Percentiles rank a stretch among this genome's conserved stretches.
phyloP scores from a whole-genome alignment of 2,888 invertebrate genomes.

The Diplazon laetatorius region DNA sequence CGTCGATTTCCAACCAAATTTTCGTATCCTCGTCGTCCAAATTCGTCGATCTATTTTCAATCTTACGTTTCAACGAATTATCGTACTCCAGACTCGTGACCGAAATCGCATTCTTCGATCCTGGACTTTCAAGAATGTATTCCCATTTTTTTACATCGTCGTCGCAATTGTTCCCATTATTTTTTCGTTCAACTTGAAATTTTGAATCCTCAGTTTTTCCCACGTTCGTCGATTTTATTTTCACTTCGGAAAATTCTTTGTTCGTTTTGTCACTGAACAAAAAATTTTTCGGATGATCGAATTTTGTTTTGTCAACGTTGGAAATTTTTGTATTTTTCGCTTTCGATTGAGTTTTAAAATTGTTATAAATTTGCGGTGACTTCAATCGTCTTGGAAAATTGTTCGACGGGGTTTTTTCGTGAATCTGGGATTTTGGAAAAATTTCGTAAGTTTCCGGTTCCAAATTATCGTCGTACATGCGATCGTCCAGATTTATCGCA shows the following conservation, averaged over 20 bases:
- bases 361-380: conserved; percentile 24
- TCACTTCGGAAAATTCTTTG: background rate
- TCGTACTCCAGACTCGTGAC: background rate
- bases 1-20: conserved; percentile 58
- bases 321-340: background rate
- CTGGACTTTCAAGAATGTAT: conserved; percentile 55
- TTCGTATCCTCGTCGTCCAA: conserved; percentile 47
- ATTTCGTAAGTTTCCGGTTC: conserved; percentile 17
- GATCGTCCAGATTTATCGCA: conserved; percentile 70
- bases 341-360: conserved; percentile 3
- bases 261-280: background rate
- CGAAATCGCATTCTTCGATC: conserved; percentile 58
- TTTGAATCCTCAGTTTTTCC: background rate
- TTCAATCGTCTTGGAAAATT: background rate
- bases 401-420: conserved; percentile 4
- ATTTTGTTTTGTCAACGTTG: conserved; percentile 8
- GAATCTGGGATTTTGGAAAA: background rate
- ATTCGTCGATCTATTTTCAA: background rate
- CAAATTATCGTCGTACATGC: conserved; percentile 70
- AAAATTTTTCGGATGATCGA: background rate
- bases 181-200: background rate
- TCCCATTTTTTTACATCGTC: conserved; percentile 13
- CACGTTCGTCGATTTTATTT: background rate
- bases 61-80: background rate
- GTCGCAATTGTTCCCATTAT: conserved; percentile 7